Percentiles rank a stretch among this genome's conserved stretches.
Conservation (phyloP, 2,113 vertebrate genomes). For the Oreochromis niloticus region DNA sequence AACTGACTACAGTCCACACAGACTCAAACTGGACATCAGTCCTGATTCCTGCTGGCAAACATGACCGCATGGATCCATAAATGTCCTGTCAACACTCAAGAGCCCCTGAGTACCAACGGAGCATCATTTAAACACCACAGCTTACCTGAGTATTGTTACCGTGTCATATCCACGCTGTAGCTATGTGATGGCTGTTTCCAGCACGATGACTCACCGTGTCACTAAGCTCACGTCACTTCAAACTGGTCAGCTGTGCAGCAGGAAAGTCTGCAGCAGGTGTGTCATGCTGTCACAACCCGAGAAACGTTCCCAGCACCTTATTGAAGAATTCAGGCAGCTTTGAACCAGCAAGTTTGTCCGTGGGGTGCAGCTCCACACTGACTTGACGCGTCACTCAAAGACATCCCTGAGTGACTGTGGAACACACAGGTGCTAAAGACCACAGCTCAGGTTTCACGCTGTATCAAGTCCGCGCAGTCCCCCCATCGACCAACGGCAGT, state of each 20-base stretch:
- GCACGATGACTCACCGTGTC: neutral
- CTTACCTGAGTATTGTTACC: neutral
- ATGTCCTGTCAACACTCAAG: fast-evolving
- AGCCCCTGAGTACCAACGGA: neutral
- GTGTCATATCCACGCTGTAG: neutral
- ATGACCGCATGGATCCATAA: neutral
- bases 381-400: neutral
- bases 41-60: neutral
- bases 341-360: neutral
- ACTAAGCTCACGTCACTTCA: neutral
- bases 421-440: neutral
- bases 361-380: neutral
- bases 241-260: neutral
- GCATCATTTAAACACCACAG: neutral
- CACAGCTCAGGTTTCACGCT: neutral
- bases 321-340: neutral
- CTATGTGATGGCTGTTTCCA: neutral
- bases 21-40: neutral
- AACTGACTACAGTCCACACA: neutral
- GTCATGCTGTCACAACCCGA: fast-evolving
- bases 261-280: neutral
- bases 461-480: neutral
- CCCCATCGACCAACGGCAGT: fast-evolving
- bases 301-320: neutral
- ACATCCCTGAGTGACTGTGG: neutral